These are phyloP conservation scores for Zaprionus tsacasi DNA, from an alignment of 1,140 invertebrate genomes.

Conservation along the genomic window DNA sequence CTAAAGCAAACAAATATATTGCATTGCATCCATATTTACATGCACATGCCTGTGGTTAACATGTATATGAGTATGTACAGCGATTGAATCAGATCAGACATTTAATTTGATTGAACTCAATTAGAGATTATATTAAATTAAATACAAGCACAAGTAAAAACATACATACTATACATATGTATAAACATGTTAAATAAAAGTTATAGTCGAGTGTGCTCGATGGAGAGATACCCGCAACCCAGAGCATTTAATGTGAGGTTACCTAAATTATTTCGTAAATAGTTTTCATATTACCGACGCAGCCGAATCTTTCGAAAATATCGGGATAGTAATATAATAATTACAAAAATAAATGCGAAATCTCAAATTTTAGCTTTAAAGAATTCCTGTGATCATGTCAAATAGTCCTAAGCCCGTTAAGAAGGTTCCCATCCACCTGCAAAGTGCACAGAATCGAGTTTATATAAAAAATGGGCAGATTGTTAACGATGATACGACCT, in stretches of 20 bases:
- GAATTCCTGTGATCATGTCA: slow-evolving; percentile 48
- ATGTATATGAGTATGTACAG: background rate
- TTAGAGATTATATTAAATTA: too few species aligned
- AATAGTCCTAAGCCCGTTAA: slow-evolving; percentile 88
- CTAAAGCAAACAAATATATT: slow-evolving; percentile 2
- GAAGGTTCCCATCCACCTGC: slow-evolving; percentile 96
- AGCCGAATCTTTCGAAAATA: too few species aligned
- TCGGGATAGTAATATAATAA: too few species aligned
- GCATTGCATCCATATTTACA: background rate
- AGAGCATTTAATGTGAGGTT: too few species aligned
- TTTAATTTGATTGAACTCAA: too few species aligned
- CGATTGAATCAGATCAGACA: background rate
- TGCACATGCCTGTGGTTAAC: slow-evolving; percentile 3
- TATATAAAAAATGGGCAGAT: slow-evolving; percentile 98
- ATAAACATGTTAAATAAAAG: too few species aligned
- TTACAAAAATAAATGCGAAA: background rate
- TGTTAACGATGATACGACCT: slow-evolving; percentile 96
- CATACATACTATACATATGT: too few species aligned
- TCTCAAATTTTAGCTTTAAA: background rate
- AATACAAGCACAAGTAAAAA: too few species aligned
- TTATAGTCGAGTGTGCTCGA: too few species aligned
- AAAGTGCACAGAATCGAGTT: slow-evolving; percentile 96
- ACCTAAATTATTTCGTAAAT: too few species aligned
- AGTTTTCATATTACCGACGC: too few species aligned
- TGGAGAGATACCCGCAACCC: too few species aligned